Conservation (phyloP, 2,888 invertebrate species). For the Lumbricus terrestris region DNA sequence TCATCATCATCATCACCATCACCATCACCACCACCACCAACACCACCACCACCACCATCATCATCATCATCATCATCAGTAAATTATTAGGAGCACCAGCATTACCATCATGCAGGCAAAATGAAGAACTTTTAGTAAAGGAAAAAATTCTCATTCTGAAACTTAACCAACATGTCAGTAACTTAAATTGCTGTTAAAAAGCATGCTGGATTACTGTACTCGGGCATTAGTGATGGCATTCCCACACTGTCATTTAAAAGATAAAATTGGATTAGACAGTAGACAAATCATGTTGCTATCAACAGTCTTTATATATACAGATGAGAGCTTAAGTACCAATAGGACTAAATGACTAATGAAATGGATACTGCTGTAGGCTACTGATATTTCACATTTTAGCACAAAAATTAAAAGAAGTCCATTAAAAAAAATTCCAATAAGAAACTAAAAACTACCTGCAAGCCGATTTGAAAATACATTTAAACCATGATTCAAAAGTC, state of each 20-base stretch:
- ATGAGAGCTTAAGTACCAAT: background rate
- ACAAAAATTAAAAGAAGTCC: background rate
- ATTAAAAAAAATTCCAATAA: background rate
- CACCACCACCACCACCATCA: slow-evolving; percentile 20
- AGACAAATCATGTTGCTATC: background rate
- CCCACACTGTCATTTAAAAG: too few species aligned
- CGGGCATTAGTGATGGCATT: too few species aligned
- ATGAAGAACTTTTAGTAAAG: background rate
- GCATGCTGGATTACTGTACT: too few species aligned
- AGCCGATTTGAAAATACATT: background rate
- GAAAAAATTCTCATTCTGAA: background rate
- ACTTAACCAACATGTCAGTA: background rate
- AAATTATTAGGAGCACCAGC: background rate
- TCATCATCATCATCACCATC: slow-evolving; percentile 40
- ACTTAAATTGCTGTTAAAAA: background rate
- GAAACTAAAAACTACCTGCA: background rate
- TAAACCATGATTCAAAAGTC: background rate
- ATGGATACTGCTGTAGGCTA: background rate
- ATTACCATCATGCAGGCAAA: background rate
- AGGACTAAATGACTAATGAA: background rate
- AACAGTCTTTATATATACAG: background rate
- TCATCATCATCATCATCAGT: too few species aligned
- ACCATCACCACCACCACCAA: slow-evolving; percentile 41
- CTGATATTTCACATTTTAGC: background rate
- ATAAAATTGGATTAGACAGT: background rate